Percentiles rank a stretch among this genome's conserved stretches.
phyloP scores from a whole-genome alignment of 2,113 vertebrate genomes.

The Gymnobelideus leadbeateri region DNA sequence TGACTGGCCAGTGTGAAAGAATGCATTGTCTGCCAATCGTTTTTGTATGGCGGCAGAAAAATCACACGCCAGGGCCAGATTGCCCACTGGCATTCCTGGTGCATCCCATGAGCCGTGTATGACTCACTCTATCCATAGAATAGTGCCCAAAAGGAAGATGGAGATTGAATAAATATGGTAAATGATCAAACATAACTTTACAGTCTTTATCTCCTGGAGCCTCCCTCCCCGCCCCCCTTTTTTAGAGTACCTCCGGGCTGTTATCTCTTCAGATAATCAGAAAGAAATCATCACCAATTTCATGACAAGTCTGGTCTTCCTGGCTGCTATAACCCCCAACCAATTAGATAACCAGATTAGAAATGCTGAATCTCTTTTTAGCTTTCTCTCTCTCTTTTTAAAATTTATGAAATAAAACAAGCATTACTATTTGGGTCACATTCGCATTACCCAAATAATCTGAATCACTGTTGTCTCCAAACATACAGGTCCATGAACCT shows the following conservation, averaged over 20 bases:
- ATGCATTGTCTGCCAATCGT: neutral
- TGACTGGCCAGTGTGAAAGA: neutral
- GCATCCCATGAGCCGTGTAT: neutral
- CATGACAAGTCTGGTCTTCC: neutral
- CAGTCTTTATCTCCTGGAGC: neutral
- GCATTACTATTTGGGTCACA: neutral
- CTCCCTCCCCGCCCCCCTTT: too few relatives aligned
- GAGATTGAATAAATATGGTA: neutral
- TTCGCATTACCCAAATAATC: neutral
- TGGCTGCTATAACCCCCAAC: neutral
- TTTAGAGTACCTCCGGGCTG: neutral
- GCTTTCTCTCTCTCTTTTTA: neutral
- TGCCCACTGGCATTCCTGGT: neutral
- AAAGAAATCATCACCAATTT: neutral
- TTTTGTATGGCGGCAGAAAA: neutral
- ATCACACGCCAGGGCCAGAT: neutral
- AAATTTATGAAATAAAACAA: neutral
- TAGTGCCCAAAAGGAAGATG: neutral
- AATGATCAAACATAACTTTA: neutral
- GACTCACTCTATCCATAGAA: neutral
- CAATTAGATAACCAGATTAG: neutral
- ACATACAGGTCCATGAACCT: neutral
- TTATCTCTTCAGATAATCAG: neutral
- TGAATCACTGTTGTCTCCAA: neutral
- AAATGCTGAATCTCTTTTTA: neutral